These are phyloP conservation scores for Xestia sexstrigata DNA, from an alignment of 2,888 invertebrate species.

Conservation along the genomic window DNA sequence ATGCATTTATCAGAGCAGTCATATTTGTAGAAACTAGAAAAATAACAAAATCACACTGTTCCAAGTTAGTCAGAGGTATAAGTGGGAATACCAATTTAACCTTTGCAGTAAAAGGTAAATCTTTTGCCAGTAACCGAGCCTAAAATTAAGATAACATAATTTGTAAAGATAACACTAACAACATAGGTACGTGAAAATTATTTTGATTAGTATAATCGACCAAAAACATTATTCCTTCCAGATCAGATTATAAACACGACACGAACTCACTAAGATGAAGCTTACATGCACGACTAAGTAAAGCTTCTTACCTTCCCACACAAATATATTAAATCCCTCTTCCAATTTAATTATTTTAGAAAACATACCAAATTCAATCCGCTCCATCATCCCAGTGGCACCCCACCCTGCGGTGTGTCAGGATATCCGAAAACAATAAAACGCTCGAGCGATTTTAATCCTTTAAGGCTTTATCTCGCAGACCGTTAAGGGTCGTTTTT, in stretches of 20 bases:
- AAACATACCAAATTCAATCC: slow-evolving; percentile 42
- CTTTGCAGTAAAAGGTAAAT: neutral
- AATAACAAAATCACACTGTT: neutral
- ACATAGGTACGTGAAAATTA: neutral
- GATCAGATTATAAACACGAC: slow-evolving; percentile 5
- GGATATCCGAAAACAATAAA: slow-evolving; percentile 85
- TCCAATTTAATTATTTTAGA: slow-evolving; percentile 54
- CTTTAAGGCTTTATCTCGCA: slow-evolving; percentile 78
- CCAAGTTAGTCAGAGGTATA: neutral
- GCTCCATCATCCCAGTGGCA: slow-evolving; percentile 37
- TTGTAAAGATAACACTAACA: neutral
- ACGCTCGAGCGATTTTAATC: slow-evolving; percentile 82
- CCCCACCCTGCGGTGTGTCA: slow-evolving; percentile 65
- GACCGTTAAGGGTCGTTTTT: slow-evolving; percentile 81
- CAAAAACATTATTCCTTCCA: neutral
- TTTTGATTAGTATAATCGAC: neutral
- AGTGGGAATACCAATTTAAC: neutral
- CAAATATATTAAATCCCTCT: slow-evolving; percentile 42
- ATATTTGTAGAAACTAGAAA: neutral
- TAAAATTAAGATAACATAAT: neutral
- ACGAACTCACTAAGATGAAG: slow-evolving; percentile 20
- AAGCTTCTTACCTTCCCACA: slow-evolving; percentile 25
- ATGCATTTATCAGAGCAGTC: neutral
- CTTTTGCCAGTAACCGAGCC: neutral
- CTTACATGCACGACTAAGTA: slow-evolving; percentile 33